phyloP scores from a whole-genome alignment of 2,888 invertebrate genomes.

The Zaprionus lineosus region DNA sequence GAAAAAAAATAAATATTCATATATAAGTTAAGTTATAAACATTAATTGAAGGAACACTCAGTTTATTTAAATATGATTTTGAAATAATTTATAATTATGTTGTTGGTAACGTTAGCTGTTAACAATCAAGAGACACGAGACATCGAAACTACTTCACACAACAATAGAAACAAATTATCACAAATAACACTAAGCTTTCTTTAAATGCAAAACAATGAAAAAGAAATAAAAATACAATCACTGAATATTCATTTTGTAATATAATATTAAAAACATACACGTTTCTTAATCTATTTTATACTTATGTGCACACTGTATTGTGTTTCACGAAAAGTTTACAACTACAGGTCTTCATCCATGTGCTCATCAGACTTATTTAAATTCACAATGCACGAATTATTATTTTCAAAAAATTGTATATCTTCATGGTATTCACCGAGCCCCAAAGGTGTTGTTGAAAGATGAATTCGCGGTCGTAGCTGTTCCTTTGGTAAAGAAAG shows the following conservation, averaged over 20 bases:
- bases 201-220: too few relatives aligned
- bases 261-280: constrained; percentile 29
- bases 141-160: too few relatives aligned
- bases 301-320: constrained; percentile 15
- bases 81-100: too few relatives aligned
- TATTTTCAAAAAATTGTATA: constrained; percentile 76
- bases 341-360: constrained; percentile 81
- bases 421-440: constrained; percentile 77
- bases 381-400: constrained; percentile 83
- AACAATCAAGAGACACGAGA: too few relatives aligned
- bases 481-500: constrained; percentile 34
- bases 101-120: too few relatives aligned
- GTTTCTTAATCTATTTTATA: constrained; percentile 24
- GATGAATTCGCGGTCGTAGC: not conserved
- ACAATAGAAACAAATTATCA: too few relatives aligned
- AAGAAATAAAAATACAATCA: constrained; percentile 11
- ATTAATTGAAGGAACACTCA: too few relatives aligned
- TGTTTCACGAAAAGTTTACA: constrained; percentile 12
- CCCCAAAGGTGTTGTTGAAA: constrained; percentile 9
- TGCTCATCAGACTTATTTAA: constrained; percentile 81
- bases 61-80: too few relatives aligned
- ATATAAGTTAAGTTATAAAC: too few relatives aligned
- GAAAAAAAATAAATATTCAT: too few relatives aligned
- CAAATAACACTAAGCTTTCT: too few relatives aligned
- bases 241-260: constrained; percentile 7